Conservation (phyloP, 2,797 vertebrate species). For the Ambastaia sidthimunki region DNA sequence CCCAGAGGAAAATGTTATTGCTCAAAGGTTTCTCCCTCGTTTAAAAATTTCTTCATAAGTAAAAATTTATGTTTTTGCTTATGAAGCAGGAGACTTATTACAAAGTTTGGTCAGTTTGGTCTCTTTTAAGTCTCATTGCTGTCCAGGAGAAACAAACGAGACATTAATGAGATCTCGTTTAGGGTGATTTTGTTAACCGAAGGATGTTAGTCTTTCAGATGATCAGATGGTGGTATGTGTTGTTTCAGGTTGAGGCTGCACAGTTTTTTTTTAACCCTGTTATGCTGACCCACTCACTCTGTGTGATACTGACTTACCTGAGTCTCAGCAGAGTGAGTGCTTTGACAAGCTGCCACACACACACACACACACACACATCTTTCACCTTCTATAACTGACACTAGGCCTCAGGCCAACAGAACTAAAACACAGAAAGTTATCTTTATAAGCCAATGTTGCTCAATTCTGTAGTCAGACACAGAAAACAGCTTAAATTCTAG, state of each 20-base stretch:
- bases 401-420: conserved; percentile 39
- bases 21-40: background rate
- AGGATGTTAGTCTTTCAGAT: background rate
- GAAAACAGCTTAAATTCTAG: background rate
- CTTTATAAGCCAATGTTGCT: conserved; percentile 19
- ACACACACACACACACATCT: conserved; percentile 7
- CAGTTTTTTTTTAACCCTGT: conserved; percentile 38
- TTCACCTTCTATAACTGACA: conserved; percentile 41
- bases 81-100: background rate
- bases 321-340: conserved; percentile 36
- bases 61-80: no score
- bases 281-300: conserved; percentile 36
- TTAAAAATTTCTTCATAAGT: no score
- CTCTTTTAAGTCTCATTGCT: background rate
- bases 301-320: conserved; percentile 44
- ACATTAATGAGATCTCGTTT: background rate
- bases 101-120: background rate
- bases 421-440: conserved; percentile 25
- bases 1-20: background rate
- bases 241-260: conserved; percentile 9
- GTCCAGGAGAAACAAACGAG: background rate
- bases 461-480: conserved; percentile 7
- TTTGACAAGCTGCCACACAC: conserved; percentile 42
- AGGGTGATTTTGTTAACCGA: background rate
- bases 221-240: no score